These are phyloP conservation scores for Neoarius graeffei DNA, from an alignment of 2,113 vertebrate species.

Conservation along the genomic window DNA sequence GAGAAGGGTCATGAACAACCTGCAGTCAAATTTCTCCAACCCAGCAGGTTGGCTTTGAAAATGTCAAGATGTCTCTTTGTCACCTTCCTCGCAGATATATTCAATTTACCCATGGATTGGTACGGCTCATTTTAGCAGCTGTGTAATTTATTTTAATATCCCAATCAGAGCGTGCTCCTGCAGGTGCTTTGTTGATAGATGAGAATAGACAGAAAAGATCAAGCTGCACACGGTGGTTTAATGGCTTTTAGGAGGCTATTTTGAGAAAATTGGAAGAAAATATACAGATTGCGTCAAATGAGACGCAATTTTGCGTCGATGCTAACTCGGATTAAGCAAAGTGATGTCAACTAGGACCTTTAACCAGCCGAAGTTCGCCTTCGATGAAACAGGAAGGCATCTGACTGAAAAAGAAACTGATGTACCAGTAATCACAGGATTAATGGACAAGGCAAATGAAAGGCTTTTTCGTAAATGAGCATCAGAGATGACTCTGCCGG, in stretches of 20 bases:
- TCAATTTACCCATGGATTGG: constrained; percentile 25
- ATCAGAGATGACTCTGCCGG: not conserved
- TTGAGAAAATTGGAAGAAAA: constrained; percentile 12
- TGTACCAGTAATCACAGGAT: not conserved
- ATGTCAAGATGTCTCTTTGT: constrained; percentile 54
- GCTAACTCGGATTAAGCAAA: constrained; percentile 1
- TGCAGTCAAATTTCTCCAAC: constrained; percentile 6
- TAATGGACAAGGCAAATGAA: constrained; percentile 32
- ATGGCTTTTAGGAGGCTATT: not conserved
- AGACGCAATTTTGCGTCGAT: not conserved
- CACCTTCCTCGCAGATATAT: constrained; percentile 29
- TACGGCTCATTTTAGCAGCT: constrained; percentile 36
- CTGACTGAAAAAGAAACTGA: not conserved
- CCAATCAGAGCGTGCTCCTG: constrained; percentile 17
- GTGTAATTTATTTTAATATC: constrained; percentile 11
- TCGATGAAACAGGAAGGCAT: not conserved
- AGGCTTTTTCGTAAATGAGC: constrained; percentile 10
- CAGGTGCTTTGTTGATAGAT: constrained; percentile 10
- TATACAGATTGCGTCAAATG: not conserved
- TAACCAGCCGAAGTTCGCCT: not conserved
- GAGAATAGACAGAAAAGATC: constrained; percentile 53
- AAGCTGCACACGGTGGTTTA: constrained; percentile 31
- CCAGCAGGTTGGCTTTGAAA: constrained; percentile 39
- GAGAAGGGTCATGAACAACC: not conserved
- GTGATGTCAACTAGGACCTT: constrained; percentile 1